Percentiles rank a stretch among this genome's conserved stretches.
phyloP scores from a whole-genome alignment of 2,113 vertebrate species.

The Platysteira castanea region DNA sequence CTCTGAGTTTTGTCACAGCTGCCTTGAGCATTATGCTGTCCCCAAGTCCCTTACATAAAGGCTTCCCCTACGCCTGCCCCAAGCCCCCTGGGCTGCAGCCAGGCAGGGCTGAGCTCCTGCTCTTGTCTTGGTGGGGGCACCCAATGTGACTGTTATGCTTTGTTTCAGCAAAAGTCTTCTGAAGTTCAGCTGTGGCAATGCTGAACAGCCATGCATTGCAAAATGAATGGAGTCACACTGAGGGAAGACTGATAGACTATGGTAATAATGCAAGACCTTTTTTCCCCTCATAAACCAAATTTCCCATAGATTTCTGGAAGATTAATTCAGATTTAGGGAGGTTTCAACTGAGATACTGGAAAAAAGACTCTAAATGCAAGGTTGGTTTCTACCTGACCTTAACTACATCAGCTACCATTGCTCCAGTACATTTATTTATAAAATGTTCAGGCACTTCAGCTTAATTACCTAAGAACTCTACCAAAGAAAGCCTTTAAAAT shows the following conservation, averaged over 20 bases:
- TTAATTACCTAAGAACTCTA: slow-evolving; percentile 47
- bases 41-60: not conserved
- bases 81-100: not conserved
- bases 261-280: slow-evolving; percentile 23
- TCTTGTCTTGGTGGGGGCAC: not conserved
- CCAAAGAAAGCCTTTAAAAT: slow-evolving; percentile 38
- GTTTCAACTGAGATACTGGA: not conserved
- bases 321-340: slow-evolving; percentile 40
- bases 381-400: slow-evolving; percentile 39
- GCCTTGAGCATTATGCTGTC: not conserved
- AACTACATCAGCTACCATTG: slow-evolving; percentile 6
- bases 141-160: rapidly evolving
- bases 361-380: slow-evolving; percentile 37
- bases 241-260: slow-evolving; percentile 1
- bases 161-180: not conserved
- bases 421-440: slow-evolving; percentile 2
- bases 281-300: slow-evolving; percentile 46
- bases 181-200: not conserved
- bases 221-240: not conserved
- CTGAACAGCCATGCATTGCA: not conserved
- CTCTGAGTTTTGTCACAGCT: not conserved
- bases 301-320: slow-evolving; percentile 41
- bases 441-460: slow-evolving; percentile 15
- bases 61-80: not conserved
- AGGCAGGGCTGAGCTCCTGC: not conserved